phyloP scores from a whole-genome alignment of 2,888 invertebrate genomes.

The Galeopsomyia nigrocyanea region DNA sequence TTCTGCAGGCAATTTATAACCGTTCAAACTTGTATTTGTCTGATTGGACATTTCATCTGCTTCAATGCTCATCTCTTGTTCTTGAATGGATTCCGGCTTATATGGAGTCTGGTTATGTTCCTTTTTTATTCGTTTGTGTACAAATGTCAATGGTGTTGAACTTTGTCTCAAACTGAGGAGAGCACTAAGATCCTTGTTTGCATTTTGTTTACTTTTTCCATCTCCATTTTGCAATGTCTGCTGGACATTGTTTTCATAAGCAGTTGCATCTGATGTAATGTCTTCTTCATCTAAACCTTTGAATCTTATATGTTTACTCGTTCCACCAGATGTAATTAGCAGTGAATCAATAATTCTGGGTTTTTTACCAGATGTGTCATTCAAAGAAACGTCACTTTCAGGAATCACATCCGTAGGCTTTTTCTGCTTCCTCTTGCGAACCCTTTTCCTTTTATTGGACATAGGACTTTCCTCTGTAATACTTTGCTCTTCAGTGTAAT shows the following conservation, averaged over 20 bases:
- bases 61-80: background rate
- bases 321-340: constrained; percentile 52
- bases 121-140: constrained; percentile 40
- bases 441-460: constrained; percentile 52
- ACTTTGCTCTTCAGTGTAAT: constrained; percentile 41
- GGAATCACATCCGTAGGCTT: constrained; percentile 23
- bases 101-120: background rate
- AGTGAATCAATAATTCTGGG: constrained; percentile 55
- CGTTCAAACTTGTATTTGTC: no score
- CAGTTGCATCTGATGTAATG: constrained; percentile 2
- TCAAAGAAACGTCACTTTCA: constrained; percentile 36
- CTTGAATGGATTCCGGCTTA: constrained; percentile 17
- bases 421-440: constrained; percentile 49
- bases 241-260: constrained; percentile 19
- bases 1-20: constrained; percentile 9
- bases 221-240: constrained; percentile 17
- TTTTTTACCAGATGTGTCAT: constrained; percentile 49
- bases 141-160: constrained; percentile 57
- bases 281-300: constrained; percentile 49
- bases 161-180: constrained; percentile 56
- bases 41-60: constrained; percentile 1
- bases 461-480: constrained; percentile 27
- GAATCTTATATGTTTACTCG: constrained; percentile 61
- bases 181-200: constrained; percentile 48
- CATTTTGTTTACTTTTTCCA: constrained; percentile 11